These are phyloP conservation scores for Coilia nasus DNA, from an alignment of 2,797 vertebrate genomes.

Conservation along the genomic window DNA sequence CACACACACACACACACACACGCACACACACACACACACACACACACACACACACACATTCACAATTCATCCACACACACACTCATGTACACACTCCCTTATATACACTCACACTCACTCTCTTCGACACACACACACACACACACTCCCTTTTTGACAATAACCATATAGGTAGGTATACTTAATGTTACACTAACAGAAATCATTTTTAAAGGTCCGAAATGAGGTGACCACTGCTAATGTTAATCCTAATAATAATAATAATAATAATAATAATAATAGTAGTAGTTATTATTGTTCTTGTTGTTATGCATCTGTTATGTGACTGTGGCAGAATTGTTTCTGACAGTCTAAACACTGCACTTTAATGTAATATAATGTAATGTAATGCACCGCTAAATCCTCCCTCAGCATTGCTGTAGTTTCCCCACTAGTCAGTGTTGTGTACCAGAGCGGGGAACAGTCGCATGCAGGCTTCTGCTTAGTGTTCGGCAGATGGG, in stretches of 20 bases:
- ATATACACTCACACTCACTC: not conserved
- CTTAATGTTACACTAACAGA: not conserved
- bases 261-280: not conserved
- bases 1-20: slow-evolving; percentile 5
- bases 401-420: not conserved
- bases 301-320: too few relatives aligned
- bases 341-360: not conserved
- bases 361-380: too few relatives aligned
- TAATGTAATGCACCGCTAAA: not conserved
- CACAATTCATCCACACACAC: not conserved
- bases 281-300: not conserved
- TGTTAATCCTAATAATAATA: not conserved
- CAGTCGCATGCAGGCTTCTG: not conserved
- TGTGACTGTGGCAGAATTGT: not conserved
- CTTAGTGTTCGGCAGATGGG: not conserved
- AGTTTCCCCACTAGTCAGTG: not conserved
- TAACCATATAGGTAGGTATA: not conserved
- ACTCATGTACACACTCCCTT: not conserved
- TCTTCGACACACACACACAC: too few relatives aligned
- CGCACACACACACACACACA: slow-evolving; percentile 1
- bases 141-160: too few relatives aligned
- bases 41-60: slow-evolving; percentile 11
- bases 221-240: too few relatives aligned
- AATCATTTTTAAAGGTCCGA: too few relatives aligned
- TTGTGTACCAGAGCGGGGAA: not conserved